Evolutionary conservation across 2,797 vertebrate genomes (phyloP).

Genomic region (Pantherophis alleghaniensis): DNA sequence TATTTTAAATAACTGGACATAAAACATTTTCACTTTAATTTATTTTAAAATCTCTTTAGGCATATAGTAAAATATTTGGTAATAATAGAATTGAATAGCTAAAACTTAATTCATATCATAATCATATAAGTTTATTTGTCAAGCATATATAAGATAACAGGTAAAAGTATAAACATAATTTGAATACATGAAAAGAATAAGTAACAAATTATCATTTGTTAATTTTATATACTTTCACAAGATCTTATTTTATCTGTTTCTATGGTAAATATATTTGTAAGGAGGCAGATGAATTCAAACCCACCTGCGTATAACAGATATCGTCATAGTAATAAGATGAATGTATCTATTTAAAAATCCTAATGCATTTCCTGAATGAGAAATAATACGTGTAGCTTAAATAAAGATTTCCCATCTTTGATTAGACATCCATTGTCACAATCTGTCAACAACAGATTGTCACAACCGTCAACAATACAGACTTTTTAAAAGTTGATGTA

Average conservation of each 20-base stretch:
- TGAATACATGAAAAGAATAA: too few relatives aligned
- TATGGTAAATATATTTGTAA: neutral
- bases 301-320: neutral
- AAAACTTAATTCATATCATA: neutral
- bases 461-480: neutral
- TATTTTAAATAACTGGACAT: conserved; percentile 14
- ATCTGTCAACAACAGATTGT: neutral
- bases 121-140: too few relatives aligned
- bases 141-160: too few relatives aligned
- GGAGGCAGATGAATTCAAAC: conserved; percentile 9
- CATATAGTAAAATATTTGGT: neutral
- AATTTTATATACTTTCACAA: conserved; percentile 21
- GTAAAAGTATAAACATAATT: too few relatives aligned
- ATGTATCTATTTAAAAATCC: conserved; percentile 25
- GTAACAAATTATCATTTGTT: neutral
- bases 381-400: neutral
- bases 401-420: conserved; percentile 31
- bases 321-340: neutral
- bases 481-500: neutral
- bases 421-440: neutral
- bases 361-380: conserved; percentile 36
- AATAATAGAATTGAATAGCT: conserved; percentile 21
- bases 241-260: neutral
- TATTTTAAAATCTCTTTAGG: conserved; percentile 38
- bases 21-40: conserved; percentile 27